phyloP scores from a whole-genome alignment of 2,113 vertebrate genomes.

The Chaetorhynchus papuensis region DNA sequence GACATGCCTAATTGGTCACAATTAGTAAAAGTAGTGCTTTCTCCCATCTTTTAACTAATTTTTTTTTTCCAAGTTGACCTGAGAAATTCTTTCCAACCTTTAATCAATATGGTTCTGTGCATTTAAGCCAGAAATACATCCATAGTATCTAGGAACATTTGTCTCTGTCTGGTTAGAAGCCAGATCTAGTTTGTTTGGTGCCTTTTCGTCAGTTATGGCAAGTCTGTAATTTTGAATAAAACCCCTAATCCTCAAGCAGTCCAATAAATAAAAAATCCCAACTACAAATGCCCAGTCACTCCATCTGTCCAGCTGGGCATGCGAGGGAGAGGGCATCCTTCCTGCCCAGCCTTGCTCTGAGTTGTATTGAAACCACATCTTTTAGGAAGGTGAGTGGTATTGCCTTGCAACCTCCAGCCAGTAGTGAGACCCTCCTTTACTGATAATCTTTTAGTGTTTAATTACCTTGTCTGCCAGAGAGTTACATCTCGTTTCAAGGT shows the following conservation, averaged over 20 bases:
- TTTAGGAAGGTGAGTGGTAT: neutral
- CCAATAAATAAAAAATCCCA: neutral
- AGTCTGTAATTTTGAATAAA: neutral
- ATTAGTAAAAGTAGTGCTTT: neutral
- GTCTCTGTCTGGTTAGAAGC: neutral
- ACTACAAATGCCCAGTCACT: neutral
- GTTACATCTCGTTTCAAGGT: constrained; percentile 14
- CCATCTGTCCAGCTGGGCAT: neutral
- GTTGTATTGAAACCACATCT: neutral
- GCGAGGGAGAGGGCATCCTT: neutral
- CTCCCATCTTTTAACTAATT: neutral
- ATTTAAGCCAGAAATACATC: neutral
- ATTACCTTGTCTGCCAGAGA: constrained; percentile 28
- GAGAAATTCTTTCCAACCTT: neutral
- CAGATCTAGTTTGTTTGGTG: neutral
- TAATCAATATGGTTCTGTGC: neutral
- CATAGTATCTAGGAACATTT: neutral
- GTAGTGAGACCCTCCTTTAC: neutral
- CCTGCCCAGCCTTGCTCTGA: neutral
- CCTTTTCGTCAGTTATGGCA: neutral
- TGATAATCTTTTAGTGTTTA: constrained; percentile 13
- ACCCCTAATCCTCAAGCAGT: neutral
- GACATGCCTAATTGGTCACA: neutral
- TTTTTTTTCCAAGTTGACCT: neutral
- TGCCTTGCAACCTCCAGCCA: neutral